phyloP scores from a whole-genome alignment of 2,797 vertebrate genomes.

The Anabacerthia variegaticeps region DNA sequence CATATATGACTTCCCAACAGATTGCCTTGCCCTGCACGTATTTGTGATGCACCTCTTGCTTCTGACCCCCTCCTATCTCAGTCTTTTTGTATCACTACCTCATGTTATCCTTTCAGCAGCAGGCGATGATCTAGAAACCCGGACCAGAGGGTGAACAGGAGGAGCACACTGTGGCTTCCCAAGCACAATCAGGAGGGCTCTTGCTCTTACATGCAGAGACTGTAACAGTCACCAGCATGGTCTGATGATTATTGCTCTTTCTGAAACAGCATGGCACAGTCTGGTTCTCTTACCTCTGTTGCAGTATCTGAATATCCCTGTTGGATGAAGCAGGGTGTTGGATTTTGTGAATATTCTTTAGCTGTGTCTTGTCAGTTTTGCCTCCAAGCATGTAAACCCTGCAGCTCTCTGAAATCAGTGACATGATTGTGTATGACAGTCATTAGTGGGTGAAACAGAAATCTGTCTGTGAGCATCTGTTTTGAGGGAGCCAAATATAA shows the following conservation, averaged over 20 bases:
- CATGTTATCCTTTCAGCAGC: not conserved
- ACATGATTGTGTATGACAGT: slow-evolving; percentile 63
- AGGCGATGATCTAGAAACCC: not conserved
- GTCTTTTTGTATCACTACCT: not conserved
- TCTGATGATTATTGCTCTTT: not conserved
- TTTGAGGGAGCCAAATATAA: slow-evolving; percentile 57
- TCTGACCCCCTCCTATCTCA: not conserved
- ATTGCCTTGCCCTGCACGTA: not conserved
- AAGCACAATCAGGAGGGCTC: not conserved
- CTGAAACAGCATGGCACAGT: not conserved
- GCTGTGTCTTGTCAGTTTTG: slow-evolving; percentile 25
- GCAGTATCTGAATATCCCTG: not conserved
- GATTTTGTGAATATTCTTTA: slow-evolving; percentile 24
- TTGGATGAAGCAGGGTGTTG: slow-evolving; percentile 11
- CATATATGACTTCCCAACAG: not conserved
- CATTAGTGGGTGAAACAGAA: slow-evolving; percentile 64
- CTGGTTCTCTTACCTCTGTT: not conserved
- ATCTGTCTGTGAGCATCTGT: slow-evolving; percentile 64
- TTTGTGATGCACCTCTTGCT: not conserved
- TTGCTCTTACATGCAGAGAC: not conserved
- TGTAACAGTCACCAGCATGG: not conserved
- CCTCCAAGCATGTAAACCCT: slow-evolving; percentile 15
- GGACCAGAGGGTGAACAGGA: not conserved
- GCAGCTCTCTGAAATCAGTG: slow-evolving; percentile 55
- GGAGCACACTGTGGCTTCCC: not conserved